phyloP scores from a whole-genome alignment of 2,888 invertebrate species.

The Rhamnusium bicolor region DNA sequence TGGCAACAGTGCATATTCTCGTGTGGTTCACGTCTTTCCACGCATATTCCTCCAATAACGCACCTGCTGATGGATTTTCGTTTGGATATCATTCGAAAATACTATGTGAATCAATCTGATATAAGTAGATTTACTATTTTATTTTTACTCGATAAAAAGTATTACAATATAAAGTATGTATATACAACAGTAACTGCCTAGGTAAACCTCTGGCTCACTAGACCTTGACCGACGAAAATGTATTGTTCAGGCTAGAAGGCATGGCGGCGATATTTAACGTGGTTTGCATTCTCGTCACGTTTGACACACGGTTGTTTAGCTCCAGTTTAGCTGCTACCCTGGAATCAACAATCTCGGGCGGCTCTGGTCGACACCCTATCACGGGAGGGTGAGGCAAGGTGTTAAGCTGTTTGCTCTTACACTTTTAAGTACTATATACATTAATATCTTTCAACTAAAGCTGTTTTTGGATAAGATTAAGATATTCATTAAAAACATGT shows the following conservation, averaged over 20 bases:
- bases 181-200: neutral
- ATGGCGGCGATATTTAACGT: constrained; percentile 44
- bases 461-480: neutral
- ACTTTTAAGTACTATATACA: neutral
- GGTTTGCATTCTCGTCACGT: constrained; percentile 60
- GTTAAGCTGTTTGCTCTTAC: constrained; percentile 4
- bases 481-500: too few species aligned
- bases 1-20: neutral
- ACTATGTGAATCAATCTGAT: neutral
- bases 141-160: neutral
- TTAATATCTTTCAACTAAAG: neutral
- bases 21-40: neutral
- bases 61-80: neutral
- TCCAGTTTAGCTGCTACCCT: constrained; percentile 57
- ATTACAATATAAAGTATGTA: neutral
- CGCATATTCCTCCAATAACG: neutral
- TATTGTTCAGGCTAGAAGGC: constrained; percentile 12
- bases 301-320: constrained; percentile 61
- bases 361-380: constrained; percentile 26
- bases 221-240: constrained; percentile 8
- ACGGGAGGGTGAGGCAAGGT: neutral
- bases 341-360: constrained; percentile 59
- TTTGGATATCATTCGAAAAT: neutral
- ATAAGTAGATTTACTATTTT: neutral
- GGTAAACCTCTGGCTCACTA: constrained; percentile 12